A percentile compares a stretch with the other conserved stretches of the same genome.
These are phyloP conservation scores for Oncorhynchus tshawytscha DNA, from an alignment of 2,113 vertebrate genomes.

Conservation along the genomic window DNA sequence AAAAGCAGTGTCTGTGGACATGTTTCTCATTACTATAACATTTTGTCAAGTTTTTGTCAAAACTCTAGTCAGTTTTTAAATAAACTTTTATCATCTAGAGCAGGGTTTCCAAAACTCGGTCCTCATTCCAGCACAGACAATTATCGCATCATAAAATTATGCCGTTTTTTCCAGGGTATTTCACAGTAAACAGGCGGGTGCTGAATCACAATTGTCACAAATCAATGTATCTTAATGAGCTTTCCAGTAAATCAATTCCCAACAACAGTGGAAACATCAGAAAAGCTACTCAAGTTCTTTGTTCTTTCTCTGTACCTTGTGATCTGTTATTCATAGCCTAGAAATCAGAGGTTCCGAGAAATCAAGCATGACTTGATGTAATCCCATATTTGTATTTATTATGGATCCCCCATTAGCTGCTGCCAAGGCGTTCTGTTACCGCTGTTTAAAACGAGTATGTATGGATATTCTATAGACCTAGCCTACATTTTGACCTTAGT, in stretches of 20 bases:
- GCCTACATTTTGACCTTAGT: slow-evolving; percentile 27
- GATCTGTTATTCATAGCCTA: slow-evolving; percentile 66
- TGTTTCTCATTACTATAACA: no score
- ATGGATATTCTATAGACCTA: slow-evolving; percentile 34
- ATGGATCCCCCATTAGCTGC: no score
- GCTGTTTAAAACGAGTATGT: slow-evolving; percentile 43
- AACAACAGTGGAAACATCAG: slow-evolving; percentile 48
- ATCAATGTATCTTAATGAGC: slow-evolving; percentile 64
- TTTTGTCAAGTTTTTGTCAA: no score
- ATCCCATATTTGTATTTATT: slow-evolving; percentile 16
- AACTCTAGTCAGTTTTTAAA: no score
- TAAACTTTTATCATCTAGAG: no score
- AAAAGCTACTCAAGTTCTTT: slow-evolving; percentile 58
- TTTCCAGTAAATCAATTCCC: no score
- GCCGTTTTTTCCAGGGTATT: slow-evolving; percentile 49
- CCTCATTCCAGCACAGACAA: slow-evolving; percentile 49
- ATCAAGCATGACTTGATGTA: slow-evolving; percentile 55
- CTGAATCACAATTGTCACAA: slow-evolving; percentile 53
- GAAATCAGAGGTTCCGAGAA: slow-evolving; percentile 55
- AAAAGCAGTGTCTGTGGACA: no score
- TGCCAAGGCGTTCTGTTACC: slow-evolving; percentile 33
- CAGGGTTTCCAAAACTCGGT: no score
- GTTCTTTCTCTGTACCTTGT: slow-evolving; percentile 15
- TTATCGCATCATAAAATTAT: slow-evolving; percentile 48
- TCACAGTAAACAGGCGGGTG: slow-evolving; percentile 59